A percentile compares a stretch with the other conserved stretches of the same genome.
Evolutionary conservation across 2,888 invertebrate genomes (phyloP).

Genomic region (Blastobasis adustella): DNA sequence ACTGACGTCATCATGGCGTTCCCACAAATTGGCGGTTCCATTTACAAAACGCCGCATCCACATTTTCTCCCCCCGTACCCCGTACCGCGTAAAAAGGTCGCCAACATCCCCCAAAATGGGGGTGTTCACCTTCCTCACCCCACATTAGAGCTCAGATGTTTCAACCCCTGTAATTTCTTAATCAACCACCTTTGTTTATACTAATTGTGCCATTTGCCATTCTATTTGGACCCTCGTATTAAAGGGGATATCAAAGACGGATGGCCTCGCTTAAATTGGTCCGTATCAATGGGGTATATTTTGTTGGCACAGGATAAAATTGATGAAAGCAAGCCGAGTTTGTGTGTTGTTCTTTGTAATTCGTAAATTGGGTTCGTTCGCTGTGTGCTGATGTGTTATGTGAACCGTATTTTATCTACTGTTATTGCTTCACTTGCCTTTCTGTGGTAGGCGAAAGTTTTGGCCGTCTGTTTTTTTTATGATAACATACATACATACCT

Average conservation of each 20-base stretch:
- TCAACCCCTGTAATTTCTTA: conserved; percentile 46
- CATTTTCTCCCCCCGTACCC: conserved; percentile 16
- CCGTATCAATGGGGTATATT: too few species aligned
- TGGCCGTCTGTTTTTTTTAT: too few species aligned
- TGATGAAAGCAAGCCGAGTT: too few species aligned
- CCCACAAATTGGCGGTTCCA: background rate
- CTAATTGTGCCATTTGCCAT: conserved; percentile 55
- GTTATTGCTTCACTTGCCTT: too few species aligned
- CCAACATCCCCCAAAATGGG: conserved; percentile 26
- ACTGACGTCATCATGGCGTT: background rate
- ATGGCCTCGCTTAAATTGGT: conserved; percentile 14
- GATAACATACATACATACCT: too few species aligned
- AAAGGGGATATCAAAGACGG: conserved; percentile 34
- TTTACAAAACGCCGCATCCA: conserved; percentile 13
- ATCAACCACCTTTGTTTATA: conserved; percentile 56
- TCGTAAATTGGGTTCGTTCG: too few species aligned
- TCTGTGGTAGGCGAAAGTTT: too few species aligned
- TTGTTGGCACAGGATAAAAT: too few species aligned
- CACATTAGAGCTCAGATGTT: conserved; percentile 31
- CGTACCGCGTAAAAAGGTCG: conserved; percentile 24
- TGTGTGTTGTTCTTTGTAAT: too few species aligned
- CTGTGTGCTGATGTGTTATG: too few species aligned
- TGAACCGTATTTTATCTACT: too few species aligned
- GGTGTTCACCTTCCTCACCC: conserved; percentile 12
- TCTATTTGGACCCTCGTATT: conserved; percentile 38